Conservation (phyloP, 2,113 vertebrate genomes). For the Arvicanthis niloticus region DNA sequence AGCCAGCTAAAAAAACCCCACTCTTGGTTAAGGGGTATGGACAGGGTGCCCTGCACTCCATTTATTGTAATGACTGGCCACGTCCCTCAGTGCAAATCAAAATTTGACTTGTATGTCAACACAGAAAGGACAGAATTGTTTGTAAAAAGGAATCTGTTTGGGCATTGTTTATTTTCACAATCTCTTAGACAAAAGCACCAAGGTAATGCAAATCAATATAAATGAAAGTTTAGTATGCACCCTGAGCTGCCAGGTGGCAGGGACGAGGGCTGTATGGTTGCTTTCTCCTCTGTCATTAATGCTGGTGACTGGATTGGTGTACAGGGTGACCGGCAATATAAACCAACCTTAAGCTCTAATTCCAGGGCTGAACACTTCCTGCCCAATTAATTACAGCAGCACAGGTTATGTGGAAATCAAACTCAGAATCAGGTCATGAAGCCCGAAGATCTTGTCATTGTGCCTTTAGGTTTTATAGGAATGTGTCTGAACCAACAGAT, state of each 20-base stretch:
- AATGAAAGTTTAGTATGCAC: neutral
- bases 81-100: neutral
- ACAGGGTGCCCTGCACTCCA: neutral
- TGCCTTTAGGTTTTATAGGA: conserved; percentile 33
- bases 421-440: neutral
- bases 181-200: neutral
- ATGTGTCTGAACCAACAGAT: conserved; percentile 68
- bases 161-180: neutral
- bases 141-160: neutral
- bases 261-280: accelerated
- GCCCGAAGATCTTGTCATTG: neutral
- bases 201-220: accelerated
- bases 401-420: neutral
- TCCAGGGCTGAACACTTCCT: neutral
- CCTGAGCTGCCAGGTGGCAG: neutral
- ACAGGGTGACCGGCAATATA: neutral
- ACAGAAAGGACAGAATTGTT: neutral
- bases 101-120: neutral
- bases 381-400: neutral
- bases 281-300: neutral
- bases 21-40: accelerated
- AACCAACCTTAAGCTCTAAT: neutral
- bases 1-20: neutral
- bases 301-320: neutral
- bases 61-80: accelerated